Evolutionary conservation across 2,797 vertebrate species (phyloP).

Genomic region (Anguilla megastoma): DNA sequence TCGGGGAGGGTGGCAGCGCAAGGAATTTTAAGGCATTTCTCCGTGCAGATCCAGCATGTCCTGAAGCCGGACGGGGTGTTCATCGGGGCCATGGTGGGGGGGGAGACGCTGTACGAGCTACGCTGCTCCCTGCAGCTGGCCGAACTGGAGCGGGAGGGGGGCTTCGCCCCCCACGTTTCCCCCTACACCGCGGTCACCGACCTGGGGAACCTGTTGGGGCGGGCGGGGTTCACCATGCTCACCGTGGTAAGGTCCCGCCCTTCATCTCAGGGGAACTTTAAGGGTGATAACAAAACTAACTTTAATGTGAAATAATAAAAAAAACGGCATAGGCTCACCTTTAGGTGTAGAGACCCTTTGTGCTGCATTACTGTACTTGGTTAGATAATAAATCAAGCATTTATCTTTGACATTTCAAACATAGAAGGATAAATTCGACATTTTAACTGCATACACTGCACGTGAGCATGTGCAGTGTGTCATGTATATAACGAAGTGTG

Average conservation of each 20-base stretch:
- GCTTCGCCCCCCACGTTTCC: conserved; percentile 87
- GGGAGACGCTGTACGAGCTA: conserved; percentile 89
- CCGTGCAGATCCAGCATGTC: conserved; percentile 79
- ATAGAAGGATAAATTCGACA: background rate
- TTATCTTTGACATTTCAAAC: background rate
- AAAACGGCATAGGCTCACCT: too few relatives aligned
- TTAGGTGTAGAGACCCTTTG: too few relatives aligned
- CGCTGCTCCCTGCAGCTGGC: conserved; percentile 91
- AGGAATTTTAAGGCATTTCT: background rate
- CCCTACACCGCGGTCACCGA: conserved; percentile 88
- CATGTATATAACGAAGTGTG: background rate
- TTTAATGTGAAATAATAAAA: too few relatives aligned
- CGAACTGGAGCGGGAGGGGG: conserved; percentile 89
- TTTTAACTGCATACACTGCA: background rate
- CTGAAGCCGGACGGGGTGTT: conserved; percentile 91
- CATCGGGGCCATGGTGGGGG: conserved; percentile 89
- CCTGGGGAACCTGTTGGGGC: conserved; percentile 85
- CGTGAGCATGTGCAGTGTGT: conserved; percentile 3
- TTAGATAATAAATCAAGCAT: too few relatives aligned
- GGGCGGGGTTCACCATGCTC: conserved; percentile 89
- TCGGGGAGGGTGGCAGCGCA: background rate
- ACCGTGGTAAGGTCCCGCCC: conserved; percentile 81
- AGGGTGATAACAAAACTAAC: too few relatives aligned
- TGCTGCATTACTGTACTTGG: too few relatives aligned
- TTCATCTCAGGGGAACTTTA: background rate